Base-by-base conservation (phyloP, 2,888 invertebrate species). In the Cephus nigrinus region DNA sequence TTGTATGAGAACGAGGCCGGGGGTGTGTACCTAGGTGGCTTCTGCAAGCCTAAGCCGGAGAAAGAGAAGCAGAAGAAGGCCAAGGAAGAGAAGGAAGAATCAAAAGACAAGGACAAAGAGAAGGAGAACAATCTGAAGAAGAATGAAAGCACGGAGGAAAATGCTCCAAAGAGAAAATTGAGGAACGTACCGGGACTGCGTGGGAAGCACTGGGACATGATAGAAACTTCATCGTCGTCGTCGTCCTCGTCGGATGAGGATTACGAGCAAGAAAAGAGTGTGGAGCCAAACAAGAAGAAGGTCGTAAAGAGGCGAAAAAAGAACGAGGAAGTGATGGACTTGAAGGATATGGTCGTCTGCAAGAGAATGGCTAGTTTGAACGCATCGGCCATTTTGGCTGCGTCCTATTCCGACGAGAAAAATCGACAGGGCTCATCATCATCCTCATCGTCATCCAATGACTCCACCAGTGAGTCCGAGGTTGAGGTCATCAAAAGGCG, bases 291-390 rank as follows among this genome's bases (percentile, higher is more conserved):
- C 83, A 89, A 92, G 81, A 91, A 90, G 81, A 86, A 88, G 76
- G 83, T 86, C 82, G 84, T 86, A 68, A 89, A 90, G 83, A 87
- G 90, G 79, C 86, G 85, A 76, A 89, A 86, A 80, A 91, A 86
- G 85, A 91, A 88, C 72, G 90, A 89, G 76, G 89, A 90, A 69
- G 93, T 95, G 35, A 96, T 96, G 96, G 97, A 97, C 87, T 92
- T 97, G 74, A 96, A 96, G 87, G 97, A 97, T 84, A 96, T 97
- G 94, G 95, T 97, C 11, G 97, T 97, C 30, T 94, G 96, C 84
- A 98, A 97, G 90, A 94, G 98, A 40, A 97, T 98, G 97, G 98
- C 98, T 32, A 97, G 97, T 89, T 92, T 98, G 40, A 98, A 98
- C 91, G 98, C 98, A 23, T 96, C 96, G 68, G 98, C 98, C 32